Evolutionary conservation across 1,140 invertebrate species (phyloP).

Genomic region (Solenopsis fugax): DNA sequence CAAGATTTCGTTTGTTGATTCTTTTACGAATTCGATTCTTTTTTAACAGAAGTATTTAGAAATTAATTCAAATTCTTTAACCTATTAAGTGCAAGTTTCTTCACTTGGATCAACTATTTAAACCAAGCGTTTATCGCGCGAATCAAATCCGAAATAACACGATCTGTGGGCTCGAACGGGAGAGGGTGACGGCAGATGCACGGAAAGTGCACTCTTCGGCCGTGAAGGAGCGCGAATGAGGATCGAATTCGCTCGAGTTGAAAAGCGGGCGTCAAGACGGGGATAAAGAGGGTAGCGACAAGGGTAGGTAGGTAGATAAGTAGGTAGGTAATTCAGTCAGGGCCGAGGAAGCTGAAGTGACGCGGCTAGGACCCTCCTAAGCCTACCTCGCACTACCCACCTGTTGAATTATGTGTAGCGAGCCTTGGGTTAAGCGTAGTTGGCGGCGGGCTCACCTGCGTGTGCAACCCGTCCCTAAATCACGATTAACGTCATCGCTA

Average conservation of each 20-base stretch:
- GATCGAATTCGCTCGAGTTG: conserved; percentile 42
- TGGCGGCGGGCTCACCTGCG: conserved; percentile 65
- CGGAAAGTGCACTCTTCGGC: not conserved
- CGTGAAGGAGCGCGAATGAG: not conserved
- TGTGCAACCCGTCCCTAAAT: conserved; percentile 67
- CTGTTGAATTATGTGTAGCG: conserved; percentile 77
- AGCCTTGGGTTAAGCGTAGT: conserved; percentile 48
- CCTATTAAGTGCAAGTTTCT: not conserved
- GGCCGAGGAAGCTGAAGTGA: conserved; percentile 69
- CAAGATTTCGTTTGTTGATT: not conserved
- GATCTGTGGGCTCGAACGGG: not conserved
- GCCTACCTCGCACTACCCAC: conserved; percentile 76
- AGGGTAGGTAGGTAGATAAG: conserved; percentile 18
- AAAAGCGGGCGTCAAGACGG: conserved; percentile 11
- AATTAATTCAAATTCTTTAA: not conserved
- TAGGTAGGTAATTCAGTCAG: conserved; percentile 66
- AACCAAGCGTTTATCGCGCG: not conserved
- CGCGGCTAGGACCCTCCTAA: conserved; percentile 67
- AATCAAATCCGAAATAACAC: not conserved
- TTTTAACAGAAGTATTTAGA: not conserved
- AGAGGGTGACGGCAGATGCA: not conserved
- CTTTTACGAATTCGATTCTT: not conserved
- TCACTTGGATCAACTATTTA: not conserved
- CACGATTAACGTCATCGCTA: conserved; percentile 50
- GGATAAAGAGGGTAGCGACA: conserved; percentile 29